A percentile compares a stretch with the other conserved stretches of the same genome.
phyloP scores from a whole-genome alignment of 2,113 vertebrate genomes.

The Sterrhoptilus dennistouni region DNA sequence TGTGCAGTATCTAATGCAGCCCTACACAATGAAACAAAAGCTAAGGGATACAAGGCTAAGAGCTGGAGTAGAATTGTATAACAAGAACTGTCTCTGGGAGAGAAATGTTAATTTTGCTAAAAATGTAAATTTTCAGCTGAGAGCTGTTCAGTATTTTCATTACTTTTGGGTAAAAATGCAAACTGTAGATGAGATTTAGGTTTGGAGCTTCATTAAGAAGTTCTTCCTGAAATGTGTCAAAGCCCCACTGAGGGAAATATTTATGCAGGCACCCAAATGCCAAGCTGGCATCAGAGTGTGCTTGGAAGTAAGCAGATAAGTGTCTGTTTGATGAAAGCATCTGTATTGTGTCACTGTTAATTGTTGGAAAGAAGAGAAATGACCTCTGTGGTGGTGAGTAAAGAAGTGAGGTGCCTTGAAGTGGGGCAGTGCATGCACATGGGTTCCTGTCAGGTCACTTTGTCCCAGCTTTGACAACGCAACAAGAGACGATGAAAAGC shows the following conservation, averaged over 20 bases:
- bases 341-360: neutral
- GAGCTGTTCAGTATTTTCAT: neutral
- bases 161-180: neutral
- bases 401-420: neutral
- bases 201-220: constrained; percentile 6
- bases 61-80: neutral
- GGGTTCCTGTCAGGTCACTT: neutral
- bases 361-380: neutral
- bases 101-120: constrained; percentile 2
- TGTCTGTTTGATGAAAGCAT: neutral
- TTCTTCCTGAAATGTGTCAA: neutral
- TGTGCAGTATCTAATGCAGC: neutral
- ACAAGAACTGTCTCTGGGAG: neutral
- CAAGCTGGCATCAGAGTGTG: neutral
- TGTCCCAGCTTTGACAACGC: neutral
- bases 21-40: neutral
- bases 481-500: neutral
- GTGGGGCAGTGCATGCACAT: rapidly evolving
- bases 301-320: neutral
- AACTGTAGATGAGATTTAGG: neutral
- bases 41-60: neutral
- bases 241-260: neutral
- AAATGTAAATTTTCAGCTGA: neutral
- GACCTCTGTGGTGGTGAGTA: neutral
- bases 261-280: neutral